These are phyloP conservation scores for Odontamblyopus rebecca DNA, from an alignment of 2,797 vertebrate species.

Conservation along the genomic window DNA sequence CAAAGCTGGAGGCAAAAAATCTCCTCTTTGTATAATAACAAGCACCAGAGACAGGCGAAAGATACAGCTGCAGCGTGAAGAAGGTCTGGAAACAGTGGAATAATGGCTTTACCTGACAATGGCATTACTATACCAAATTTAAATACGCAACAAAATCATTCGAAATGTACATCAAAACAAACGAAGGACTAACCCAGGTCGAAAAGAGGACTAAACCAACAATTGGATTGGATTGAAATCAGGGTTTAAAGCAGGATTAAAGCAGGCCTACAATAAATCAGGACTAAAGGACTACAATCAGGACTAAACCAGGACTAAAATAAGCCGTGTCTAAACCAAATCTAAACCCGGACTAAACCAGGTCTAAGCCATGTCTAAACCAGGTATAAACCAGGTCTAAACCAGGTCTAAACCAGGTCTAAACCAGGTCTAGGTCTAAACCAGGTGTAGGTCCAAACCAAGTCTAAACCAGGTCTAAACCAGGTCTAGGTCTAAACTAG, in stretches of 20 bases:
- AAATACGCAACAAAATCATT: no score
- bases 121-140: no score
- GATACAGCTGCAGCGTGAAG: neutral
- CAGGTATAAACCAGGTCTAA: neutral
- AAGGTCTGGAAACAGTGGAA: no score
- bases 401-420: neutral
- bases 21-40: constrained; percentile 45
- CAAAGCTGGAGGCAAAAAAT: constrained; percentile 50
- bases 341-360: neutral
- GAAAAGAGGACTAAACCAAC: no score
- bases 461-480: neutral
- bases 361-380: neutral
- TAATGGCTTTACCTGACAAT: no score
- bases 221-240: no score
- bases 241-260: neutral
- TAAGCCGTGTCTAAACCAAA: neutral
- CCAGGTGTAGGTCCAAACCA: neutral
- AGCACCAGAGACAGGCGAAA: neutral
- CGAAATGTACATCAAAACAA: no score
- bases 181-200: no score
- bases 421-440: neutral
- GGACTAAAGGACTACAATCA: neutral
- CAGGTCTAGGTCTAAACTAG: neutral
- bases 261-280: neutral
- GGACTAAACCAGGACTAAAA: neutral